Evolutionary conservation across 2,888 invertebrate genomes (phyloP), one percentile per base, ranked within the genome.

Genomic region (Melinaea menophilus): DNA sequence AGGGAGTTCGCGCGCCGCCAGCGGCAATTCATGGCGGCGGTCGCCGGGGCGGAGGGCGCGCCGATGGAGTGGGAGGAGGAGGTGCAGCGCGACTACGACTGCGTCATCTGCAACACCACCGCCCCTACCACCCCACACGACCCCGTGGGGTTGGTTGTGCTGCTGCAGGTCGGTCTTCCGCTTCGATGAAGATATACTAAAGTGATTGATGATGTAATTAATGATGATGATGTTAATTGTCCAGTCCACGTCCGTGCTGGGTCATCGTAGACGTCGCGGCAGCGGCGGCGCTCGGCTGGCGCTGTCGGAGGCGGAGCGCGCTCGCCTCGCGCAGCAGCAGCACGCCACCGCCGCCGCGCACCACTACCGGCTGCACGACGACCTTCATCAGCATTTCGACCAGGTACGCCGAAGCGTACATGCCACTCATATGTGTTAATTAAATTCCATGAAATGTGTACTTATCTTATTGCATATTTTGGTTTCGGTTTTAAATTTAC

Each of bases 91-190:
- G 96, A 96, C 83, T 98, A 97, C 86, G 96, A 98, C 85, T 99
- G 99, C 90, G 98, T 97, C 69, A 99, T 99, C 75, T 99, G 99
- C 86, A 97, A 96, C 89, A 96, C 96, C 80, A 96, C 96, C 66
- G 94, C 96, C 46, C 94, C 97, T 31, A 96, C 97, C 77, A 95
- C 95, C 0, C 94, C 95, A 70, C 93, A 95, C 12, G 87, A 90
- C 71, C 90, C 88, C 62, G 95, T 99, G 82, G 98, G 98, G 0
- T 91, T 98, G 55, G 97, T 98, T 3, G 97, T 97, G 58, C 91
- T 98, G 61, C 93, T 98, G 66, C 95, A 95, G 88, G 94, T 94
- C 5, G 11, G 51, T 1, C 51, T 5, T 5, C 5, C n/a, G 31
- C 5, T 31, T 41, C 9, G 41, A 41, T 9, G 41, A 3, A 37